These are phyloP conservation scores for Oncorhynchus mykiss DNA, from an alignment of 2,113 vertebrate genomes.

Conservation along the genomic window DNA sequence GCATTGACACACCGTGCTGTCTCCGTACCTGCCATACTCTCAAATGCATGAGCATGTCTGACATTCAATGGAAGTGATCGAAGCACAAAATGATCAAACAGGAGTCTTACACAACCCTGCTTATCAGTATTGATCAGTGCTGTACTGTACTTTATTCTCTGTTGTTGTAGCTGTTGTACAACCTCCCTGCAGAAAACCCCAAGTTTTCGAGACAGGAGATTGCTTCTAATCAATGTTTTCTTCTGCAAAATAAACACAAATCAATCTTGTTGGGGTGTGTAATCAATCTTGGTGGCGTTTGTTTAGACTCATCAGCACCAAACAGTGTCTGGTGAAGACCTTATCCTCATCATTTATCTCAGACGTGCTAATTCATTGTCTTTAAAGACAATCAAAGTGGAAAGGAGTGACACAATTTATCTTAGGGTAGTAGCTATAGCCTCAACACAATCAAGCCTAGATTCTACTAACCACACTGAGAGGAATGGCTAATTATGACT, in stretches of 20 bases:
- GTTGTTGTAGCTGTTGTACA: too few relatives aligned
- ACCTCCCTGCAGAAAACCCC: not conserved
- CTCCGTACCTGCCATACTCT: too few relatives aligned
- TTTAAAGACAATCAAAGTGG: slow-evolving; percentile 16
- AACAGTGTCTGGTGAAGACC: slow-evolving; percentile 3
- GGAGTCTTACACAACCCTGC: too few relatives aligned
- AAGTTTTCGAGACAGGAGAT: not conserved
- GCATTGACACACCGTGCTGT: too few relatives aligned
- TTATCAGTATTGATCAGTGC: too few relatives aligned
- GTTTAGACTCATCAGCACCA: slow-evolving; percentile 36
- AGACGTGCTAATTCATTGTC: slow-evolving; percentile 21
- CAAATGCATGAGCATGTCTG: too few relatives aligned
- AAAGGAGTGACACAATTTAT: not conserved
- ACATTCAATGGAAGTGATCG: too few relatives aligned
- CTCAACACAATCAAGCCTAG: not conserved
- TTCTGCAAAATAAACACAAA: slow-evolving; percentile 42
- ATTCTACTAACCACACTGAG: not conserved
- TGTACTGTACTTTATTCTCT: too few relatives aligned
- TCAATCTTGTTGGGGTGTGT: too few relatives aligned
- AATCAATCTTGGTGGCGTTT: slow-evolving; percentile 20
- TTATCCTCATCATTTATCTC: slow-evolving; percentile 7
- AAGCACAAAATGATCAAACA: too few relatives aligned
- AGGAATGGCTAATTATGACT: not conserved
- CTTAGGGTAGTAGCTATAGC: not conserved
- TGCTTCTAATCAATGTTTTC: slow-evolving; percentile 25